Percentiles rank a stretch among this genome's conserved stretches.
Conservation (phyloP, 2,797 vertebrate species). For the Platalea minor region DNA sequence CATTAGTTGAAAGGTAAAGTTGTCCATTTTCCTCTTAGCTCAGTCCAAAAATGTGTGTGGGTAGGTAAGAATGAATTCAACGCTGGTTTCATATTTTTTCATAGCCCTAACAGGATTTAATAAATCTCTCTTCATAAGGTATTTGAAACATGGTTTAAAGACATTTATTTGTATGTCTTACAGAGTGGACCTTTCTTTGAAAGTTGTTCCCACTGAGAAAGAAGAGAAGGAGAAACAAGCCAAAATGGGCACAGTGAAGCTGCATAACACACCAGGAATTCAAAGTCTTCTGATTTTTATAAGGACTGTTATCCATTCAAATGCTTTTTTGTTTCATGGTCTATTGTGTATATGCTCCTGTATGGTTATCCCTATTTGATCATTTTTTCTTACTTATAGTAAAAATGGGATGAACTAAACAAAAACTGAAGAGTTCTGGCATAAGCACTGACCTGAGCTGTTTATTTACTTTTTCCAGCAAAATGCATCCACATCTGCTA, state of each 20-base stretch:
- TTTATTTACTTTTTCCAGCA: not conserved
- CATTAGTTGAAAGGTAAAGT: not conserved
- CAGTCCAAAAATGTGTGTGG: not conserved
- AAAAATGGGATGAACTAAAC: not conserved
- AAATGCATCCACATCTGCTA: not conserved
- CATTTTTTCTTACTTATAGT: not conserved
- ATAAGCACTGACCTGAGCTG: not conserved
- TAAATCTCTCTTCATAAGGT: not conserved
- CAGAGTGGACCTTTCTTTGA: not conserved
- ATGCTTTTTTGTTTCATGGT: not conserved
- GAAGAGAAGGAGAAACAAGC: not conserved
- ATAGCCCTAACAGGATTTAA: not conserved
- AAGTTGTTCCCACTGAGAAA: not conserved
- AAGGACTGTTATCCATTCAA: not conserved
- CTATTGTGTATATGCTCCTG: not conserved
- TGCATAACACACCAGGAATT: not conserved
- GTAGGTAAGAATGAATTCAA: not conserved
- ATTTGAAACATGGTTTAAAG: not conserved
- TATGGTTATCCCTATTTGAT: not conserved
- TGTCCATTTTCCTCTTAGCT: not conserved
- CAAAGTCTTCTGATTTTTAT: not conserved
- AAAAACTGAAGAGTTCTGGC: not conserved
- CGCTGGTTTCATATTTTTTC: not conserved
- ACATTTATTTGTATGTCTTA: not conserved
- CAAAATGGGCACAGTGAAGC: not conserved